Conservation (phyloP, 2,113 vertebrate species). For the Periophthalmus modestus region DNA sequence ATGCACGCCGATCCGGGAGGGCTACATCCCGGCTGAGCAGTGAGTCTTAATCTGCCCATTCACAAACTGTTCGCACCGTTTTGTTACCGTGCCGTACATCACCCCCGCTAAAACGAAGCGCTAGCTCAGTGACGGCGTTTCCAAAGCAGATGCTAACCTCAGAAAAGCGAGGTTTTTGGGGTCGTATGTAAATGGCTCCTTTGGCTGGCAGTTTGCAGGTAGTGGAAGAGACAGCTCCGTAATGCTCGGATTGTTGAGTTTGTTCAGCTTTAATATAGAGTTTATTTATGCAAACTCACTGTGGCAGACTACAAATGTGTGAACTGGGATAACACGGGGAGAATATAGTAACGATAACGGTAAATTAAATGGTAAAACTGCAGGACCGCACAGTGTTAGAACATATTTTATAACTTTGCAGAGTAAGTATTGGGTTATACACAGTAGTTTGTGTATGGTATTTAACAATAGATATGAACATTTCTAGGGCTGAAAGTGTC, state of each 20-base stretch:
- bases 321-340: background rate
- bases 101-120: slow-evolving; percentile 12
- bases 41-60: slow-evolving; percentile 73
- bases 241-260: slow-evolving; percentile 30
- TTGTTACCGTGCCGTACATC: background rate
- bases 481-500: too few relatives aligned
- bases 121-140: slow-evolving; percentile 61
- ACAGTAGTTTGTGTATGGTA: too few relatives aligned
- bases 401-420: too few relatives aligned
- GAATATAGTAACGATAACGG: background rate
- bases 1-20: slow-evolving; percentile 88
- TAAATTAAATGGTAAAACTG: background rate
- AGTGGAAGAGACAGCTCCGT: slow-evolving; percentile 26
- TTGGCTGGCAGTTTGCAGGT: slow-evolving; percentile 18
- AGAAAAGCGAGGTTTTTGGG: slow-evolving; percentile 49
- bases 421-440: too few relatives aligned
- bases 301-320: background rate
- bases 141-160: slow-evolving; percentile 60
- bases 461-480: too few relatives aligned
- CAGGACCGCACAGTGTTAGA: background rate
- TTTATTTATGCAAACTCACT: slow-evolving; percentile 18
- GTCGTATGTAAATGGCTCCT: slow-evolving; percentile 56
- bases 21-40: slow-evolving; percentile 98
- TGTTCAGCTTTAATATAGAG: slow-evolving; percentile 22
- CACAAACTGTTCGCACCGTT: background rate